Evolutionary conservation across 2,113 vertebrate genomes (phyloP).

Genomic region (Bufo bufo): DNA sequence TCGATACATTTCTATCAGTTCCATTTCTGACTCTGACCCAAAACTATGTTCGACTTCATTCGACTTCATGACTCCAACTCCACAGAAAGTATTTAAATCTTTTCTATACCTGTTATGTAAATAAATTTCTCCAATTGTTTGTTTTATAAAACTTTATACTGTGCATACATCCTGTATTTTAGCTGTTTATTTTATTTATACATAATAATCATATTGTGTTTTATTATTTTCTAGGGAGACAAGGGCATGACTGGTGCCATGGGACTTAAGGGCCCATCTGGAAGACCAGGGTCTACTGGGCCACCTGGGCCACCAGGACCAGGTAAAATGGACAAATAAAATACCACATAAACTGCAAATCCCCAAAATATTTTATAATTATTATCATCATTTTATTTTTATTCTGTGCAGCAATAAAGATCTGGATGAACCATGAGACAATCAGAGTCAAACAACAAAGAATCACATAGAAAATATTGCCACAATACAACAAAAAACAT

Average conservation of each 20-base stretch:
- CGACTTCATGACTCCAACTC: too few relatives aligned
- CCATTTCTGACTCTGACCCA: too few relatives aligned
- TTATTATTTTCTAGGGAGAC: slow-evolving; percentile 76
- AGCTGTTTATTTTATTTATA: too few relatives aligned
- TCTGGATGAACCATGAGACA: neutral
- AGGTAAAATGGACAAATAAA: slow-evolving; percentile 74
- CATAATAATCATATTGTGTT: neutral
- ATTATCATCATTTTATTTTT: neutral
- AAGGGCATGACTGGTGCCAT: slow-evolving; percentile 84
- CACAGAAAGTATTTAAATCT: too few relatives aligned
- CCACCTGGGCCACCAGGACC: slow-evolving; percentile 87
- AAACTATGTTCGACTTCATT: too few relatives aligned
- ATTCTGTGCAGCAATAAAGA: neutral
- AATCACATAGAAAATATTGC: neutral
- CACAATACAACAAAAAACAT: neutral
- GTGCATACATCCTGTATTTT: neutral
- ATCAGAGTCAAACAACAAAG: neutral
- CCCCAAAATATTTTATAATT: neutral
- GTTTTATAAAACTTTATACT: neutral
- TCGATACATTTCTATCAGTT: too few relatives aligned
- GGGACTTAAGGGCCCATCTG: slow-evolving; percentile 86
- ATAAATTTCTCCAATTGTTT: neutral
- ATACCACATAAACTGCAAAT: neutral
- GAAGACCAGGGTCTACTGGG: slow-evolving; percentile 85
- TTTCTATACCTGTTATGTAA: too few relatives aligned